Evolutionary conservation across 2,888 invertebrate genomes (phyloP), one percentile per base, ranked within the genome.

Genomic region (Nomada fucata): DNA sequence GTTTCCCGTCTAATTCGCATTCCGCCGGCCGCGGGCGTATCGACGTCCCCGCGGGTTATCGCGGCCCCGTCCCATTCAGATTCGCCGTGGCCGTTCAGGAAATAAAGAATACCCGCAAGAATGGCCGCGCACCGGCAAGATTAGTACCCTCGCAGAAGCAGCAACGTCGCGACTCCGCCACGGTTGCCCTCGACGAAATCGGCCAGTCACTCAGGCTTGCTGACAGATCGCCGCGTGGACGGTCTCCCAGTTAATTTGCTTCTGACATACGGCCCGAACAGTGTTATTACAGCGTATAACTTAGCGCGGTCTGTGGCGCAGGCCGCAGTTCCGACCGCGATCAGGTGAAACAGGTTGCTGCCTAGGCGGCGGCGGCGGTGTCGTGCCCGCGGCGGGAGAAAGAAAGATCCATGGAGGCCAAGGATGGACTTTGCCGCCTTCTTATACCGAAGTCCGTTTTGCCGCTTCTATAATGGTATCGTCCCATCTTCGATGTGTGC

Each of bases 381-480:
- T 68, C 72, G 75, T 20, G 76, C 50, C 70, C 60, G 75, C 60
- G 72, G 61, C 26, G n/a, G 44, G 50, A 61, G 65, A 72, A 60
- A 79, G 80, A 76, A 65, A 74, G 70, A 78, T 55, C 44, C 60
- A 59, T 50, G 75, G 71, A 83, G 84, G 68, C 77, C 82, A 70
- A 73, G 77, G 75, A 80, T 80, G 65, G 57, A 71, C 70, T 82
- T 80, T 79, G 84, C 83, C 83, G 82, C 79, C 86, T 88, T 87
- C 87, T 89, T 85, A 76, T 80, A 69, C 81, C 20, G 36, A 84
- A 81, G 80, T 79, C 83, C 82, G 83, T 86, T 89, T 64, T 87
- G 86, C 87, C 84, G 83, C 84, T 89, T 88, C 85, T 85, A 86
- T 89, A 86, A 86, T 83, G 82, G 86, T 87, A 87, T 87, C 89